These are phyloP conservation scores for Lycaena phlaeas DNA, from an alignment of 2,888 invertebrate genomes.

Conservation along the genomic window DNA sequence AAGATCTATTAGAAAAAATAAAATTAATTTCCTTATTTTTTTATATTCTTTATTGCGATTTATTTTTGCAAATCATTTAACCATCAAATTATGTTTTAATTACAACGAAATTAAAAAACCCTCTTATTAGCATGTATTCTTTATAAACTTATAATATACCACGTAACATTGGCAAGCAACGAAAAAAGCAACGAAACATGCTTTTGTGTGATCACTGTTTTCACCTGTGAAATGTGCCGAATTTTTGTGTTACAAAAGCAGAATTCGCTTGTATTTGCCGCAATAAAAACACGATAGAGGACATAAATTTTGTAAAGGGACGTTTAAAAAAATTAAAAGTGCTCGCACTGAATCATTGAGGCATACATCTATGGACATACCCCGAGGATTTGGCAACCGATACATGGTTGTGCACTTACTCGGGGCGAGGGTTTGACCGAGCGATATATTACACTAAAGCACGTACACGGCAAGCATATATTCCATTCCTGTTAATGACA, in stretches of 20 bases:
- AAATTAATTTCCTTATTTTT: too few species aligned
- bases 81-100: too few species aligned
- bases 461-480: not conserved
- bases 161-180: too few species aligned
- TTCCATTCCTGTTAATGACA: too few species aligned
- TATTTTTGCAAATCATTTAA: too few species aligned
- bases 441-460: constrained; percentile 19
- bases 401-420: constrained; percentile 68
- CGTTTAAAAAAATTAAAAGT: constrained; percentile 58
- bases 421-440: constrained; percentile 20
- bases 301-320: constrained; percentile 44
- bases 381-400: constrained; percentile 64
- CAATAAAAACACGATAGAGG: constrained; percentile 44
- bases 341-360: constrained; percentile 52
- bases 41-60: too few species aligned
- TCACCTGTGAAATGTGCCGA: constrained; percentile 16
- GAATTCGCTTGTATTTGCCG: constrained; percentile 19
- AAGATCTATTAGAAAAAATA: too few species aligned
- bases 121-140: too few species aligned
- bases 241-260: constrained; percentile 15
- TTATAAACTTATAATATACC: too few species aligned
- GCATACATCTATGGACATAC: constrained; percentile 34
- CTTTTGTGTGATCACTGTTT: not conserved
- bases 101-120: too few species aligned
- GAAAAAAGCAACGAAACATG: too few species aligned